Evolutionary conservation across 2,113 vertebrate genomes (phyloP), one percentile per base, ranked within the genome.

Genomic region (Phrynosoma blainvillii): DNA sequence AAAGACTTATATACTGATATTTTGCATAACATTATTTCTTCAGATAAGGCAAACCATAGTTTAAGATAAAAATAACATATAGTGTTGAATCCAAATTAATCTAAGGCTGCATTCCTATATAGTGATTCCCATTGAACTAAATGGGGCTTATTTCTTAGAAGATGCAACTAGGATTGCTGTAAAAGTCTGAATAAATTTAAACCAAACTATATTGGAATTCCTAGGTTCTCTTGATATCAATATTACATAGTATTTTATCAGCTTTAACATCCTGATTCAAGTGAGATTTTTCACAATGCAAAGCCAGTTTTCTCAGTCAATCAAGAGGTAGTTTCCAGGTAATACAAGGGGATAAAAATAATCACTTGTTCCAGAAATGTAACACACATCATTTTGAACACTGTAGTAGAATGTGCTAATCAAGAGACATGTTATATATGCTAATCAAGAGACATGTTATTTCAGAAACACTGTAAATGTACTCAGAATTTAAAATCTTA

Each of bases 361-460:
- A 68, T 84, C 54, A 70, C 1, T 79, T 88, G 7, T 54, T 1
- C 73, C 25, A 54, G 23, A 84, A 81, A 85, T 47, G 4, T 65
- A 3, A 65, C 65, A 23, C 1, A 10, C 87, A 91, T 87, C 30
- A 82, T 0, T 85, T 23, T 36, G 78, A 88, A 82, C 88, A 21
- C 0, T 13, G 1, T 18, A 30, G 1, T 4, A 76, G 80, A 87
- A 36, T 10, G 0, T 79, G 36, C 1, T 85, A n/a, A n/a, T n/a
- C n/a, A n/a, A n/a, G n/a, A n/a, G n/a, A n/a, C n/a, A n/a, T n/a
- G n/a, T n/a, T n/a, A 36, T 36, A 36, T 36, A 36, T 36, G 54
- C 56, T 86, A 92, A 84, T 83, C 27, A 86, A 91, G 74, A 79
- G 77, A 86, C 42, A 79, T 7, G 10, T 0, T 18, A 42, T 27